phyloP scores from a whole-genome alignment of 2,113 vertebrate species.

The Rhizomys pruinosus region DNA sequence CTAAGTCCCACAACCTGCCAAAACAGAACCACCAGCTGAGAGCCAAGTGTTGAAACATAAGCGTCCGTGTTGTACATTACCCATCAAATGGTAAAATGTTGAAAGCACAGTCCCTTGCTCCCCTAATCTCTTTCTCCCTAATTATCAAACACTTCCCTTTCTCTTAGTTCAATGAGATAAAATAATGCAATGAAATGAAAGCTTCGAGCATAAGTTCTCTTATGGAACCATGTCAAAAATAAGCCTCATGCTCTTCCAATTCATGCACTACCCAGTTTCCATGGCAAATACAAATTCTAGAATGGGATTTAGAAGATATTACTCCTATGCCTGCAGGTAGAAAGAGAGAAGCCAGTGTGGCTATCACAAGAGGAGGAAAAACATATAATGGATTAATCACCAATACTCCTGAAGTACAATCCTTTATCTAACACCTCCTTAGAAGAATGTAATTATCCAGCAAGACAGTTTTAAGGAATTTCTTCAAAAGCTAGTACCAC shows the following conservation, averaged over 20 bases:
- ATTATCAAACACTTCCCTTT: not conserved
- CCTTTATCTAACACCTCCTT: not conserved
- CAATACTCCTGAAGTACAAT: not conserved
- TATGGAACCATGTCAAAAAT: not conserved
- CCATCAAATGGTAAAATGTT: no score
- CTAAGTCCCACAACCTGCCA: no score
- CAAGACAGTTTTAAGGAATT: conserved; percentile 8
- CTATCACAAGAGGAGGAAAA: not conserved
- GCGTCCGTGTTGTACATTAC: no score
- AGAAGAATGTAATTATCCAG: conserved; percentile 45
- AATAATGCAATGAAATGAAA: conserved; percentile 9
- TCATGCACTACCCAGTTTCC: not conserved
- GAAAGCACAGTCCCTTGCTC: not conserved
- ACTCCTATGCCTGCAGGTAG: not conserved
- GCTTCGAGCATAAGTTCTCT: not conserved
- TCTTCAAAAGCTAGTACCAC: not conserved
- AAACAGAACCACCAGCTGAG: no score
- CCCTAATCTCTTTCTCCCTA: not conserved
- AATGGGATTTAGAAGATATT: not conserved
- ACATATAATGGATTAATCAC: not conserved
- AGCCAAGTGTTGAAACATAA: no score
- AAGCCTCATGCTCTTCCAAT: not conserved
- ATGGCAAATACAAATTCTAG: not conserved
- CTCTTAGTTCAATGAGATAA: not conserved
- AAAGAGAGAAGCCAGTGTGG: not conserved